These are phyloP conservation scores for Conger conger DNA, from an alignment of 2,113 vertebrate species.

Conservation along the genomic window DNA sequence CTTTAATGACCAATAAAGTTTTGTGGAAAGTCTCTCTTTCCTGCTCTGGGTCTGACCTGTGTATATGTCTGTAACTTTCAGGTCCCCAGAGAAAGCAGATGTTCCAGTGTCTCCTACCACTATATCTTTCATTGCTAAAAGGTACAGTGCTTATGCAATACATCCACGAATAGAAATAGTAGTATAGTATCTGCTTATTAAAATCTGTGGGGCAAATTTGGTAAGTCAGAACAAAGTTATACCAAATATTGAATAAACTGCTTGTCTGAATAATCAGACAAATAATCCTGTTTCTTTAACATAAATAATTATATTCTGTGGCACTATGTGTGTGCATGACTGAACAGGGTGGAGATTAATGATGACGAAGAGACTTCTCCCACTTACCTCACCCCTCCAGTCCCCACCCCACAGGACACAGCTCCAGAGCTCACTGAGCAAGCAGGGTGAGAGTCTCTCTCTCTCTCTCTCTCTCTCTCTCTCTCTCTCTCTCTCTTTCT, in stretches of 20 bases:
- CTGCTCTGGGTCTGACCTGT: conserved; percentile 14
- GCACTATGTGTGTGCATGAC: conserved; percentile 24
- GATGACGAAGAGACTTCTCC: conserved; percentile 58
- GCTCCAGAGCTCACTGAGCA: neutral
- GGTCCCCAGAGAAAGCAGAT: conserved; percentile 44
- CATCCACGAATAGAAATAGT: neutral
- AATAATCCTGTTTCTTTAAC: neutral
- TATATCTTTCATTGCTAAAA: conserved; percentile 67
- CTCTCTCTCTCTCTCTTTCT: neutral
- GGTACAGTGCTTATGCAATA: conserved; percentile 50
- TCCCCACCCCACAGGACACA: conserved; percentile 1
- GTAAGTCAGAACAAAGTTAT: too few species aligned
- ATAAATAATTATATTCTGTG: neutral
- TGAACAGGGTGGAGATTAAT: conserved; percentile 61
- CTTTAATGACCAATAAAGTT: neutral
- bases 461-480: neutral
- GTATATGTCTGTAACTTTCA: conserved; percentile 32
- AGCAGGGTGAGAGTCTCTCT: neutral
- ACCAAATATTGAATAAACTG: neutral
- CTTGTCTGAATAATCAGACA: neutral
- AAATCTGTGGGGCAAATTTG: neutral
- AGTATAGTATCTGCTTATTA: neutral
- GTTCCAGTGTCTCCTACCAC: conserved; percentile 21
- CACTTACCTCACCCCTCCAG: neutral
- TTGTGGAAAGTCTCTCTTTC: neutral